Conservation (phyloP, 2,797 vertebrate species). For the Natrix natrix region DNA sequence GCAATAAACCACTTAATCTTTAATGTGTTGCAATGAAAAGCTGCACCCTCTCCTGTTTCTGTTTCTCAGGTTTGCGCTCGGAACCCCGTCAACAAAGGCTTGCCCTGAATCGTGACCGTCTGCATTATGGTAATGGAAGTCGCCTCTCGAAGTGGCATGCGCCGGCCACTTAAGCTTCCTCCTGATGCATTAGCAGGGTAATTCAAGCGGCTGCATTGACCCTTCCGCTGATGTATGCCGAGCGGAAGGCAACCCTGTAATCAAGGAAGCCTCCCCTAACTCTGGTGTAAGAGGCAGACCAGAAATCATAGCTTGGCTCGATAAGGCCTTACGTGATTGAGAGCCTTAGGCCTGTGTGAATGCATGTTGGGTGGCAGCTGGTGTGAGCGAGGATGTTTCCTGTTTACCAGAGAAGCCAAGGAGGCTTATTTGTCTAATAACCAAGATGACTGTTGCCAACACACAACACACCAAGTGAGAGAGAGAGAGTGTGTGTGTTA, state of each 20-base stretch:
- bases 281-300: neutral
- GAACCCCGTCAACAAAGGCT: conserved; percentile 1
- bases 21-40: neutral
- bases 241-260: conserved; percentile 10
- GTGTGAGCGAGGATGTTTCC: neutral
- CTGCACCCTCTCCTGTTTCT: too few species aligned
- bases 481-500: too few species aligned
- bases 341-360: neutral
- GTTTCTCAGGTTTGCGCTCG: neutral
- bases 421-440: neutral
- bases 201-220: conserved; percentile 14
- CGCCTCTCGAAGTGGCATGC: neutral
- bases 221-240: neutral
- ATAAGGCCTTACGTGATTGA: neutral
- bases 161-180: neutral
- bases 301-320: neutral
- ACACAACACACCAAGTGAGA: neutral
- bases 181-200: conserved; percentile 12
- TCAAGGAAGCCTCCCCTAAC: conserved; percentile 14
- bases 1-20: conserved; percentile 15
- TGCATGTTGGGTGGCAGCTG: neutral
- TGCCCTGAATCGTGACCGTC: conserved; percentile 16
- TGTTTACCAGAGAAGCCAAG: neutral
- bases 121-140: conserved; percentile 1
- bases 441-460: neutral